Evolutionary conservation across 2,113 vertebrate species (phyloP).

Genomic region (Clupea harengus): DNA sequence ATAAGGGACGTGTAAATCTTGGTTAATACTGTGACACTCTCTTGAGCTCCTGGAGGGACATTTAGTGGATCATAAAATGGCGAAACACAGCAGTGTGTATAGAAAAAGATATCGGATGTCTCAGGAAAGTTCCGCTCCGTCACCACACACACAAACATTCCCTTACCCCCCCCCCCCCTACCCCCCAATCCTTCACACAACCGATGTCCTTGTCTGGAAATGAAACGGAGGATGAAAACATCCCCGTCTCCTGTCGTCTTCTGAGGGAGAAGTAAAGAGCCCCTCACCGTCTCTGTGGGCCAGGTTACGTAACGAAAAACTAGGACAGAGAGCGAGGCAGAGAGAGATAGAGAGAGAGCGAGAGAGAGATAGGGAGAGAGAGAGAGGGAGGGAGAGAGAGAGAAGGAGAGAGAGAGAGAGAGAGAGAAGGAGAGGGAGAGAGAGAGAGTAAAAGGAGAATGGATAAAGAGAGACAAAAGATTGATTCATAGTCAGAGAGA

Average conservation of each 20-base stretch:
- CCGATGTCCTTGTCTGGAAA: background rate
- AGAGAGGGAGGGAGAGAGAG: background rate
- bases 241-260: background rate
- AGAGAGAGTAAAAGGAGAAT: conserved; percentile 11
- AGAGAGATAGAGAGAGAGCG: background rate
- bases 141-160: background rate
- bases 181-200: background rate
- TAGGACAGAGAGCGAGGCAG: background rate
- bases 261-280: background rate
- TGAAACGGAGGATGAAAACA: background rate
- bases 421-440: conserved; percentile 6
- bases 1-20: no score
- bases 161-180: background rate
- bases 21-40: no score
- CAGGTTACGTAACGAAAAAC: background rate
- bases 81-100: background rate
- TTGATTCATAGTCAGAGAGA: background rate
- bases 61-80: background rate
- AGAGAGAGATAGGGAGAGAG: conserved; percentile 14
- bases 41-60: background rate
- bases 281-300: background rate
- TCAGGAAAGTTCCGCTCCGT: background rate
- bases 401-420: background rate
- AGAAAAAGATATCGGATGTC: background rate
- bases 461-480: background rate